A percentile compares a stretch with the other conserved stretches of the same genome.
These are phyloP conservation scores for Actinernus sp. DNA, from an alignment of 92 coral and sea anemone genomes.

Conservation along the genomic window DNA sequence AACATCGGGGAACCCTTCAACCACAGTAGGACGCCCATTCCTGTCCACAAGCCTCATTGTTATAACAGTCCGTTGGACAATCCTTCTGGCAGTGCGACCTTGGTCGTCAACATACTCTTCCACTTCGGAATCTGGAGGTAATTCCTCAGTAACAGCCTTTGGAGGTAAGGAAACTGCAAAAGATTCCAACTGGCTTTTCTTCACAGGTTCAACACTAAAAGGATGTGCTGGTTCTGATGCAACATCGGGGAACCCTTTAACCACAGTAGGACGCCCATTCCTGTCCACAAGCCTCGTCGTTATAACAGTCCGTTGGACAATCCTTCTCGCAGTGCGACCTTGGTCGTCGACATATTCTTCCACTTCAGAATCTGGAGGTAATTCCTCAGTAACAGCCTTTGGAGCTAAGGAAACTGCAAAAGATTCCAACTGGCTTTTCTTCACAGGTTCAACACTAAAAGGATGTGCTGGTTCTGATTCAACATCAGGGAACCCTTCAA, in stretches of 20 bases:
- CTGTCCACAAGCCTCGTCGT: constrained; percentile 31
- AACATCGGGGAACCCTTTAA: constrained; percentile 5
- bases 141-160: constrained; percentile 16
- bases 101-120: constrained; percentile 76
- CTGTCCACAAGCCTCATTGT: constrained; percentile 21
- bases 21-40: constrained; percentile 8
- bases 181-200: constrained; percentile 56
- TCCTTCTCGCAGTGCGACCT: constrained; percentile 77
- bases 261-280: constrained; percentile 7
- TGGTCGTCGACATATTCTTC: constrained; percentile 76
- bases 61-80: constrained; percentile 61
- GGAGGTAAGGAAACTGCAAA: constrained; percentile 38
- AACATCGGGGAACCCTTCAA: no score
- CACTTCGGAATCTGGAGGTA: constrained; percentile 66
- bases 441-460: background rate
- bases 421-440: background rate
- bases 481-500: constrained; percentile 2
- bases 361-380: constrained; percentile 66
- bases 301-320: constrained; percentile 61
- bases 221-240: background rate
- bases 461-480: constrained; percentile 4
- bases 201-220: constrained; percentile 74
- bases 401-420: constrained; percentile 25
- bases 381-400: constrained; percentile 16
- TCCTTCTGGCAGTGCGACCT: constrained; percentile 76